A percentile compares a stretch with the other conserved stretches of the same genome.
These are phyloP conservation scores for Antechinus stuartii DNA, from an alignment of 2,113 vertebrate species.

Conservation along the genomic window DNA sequence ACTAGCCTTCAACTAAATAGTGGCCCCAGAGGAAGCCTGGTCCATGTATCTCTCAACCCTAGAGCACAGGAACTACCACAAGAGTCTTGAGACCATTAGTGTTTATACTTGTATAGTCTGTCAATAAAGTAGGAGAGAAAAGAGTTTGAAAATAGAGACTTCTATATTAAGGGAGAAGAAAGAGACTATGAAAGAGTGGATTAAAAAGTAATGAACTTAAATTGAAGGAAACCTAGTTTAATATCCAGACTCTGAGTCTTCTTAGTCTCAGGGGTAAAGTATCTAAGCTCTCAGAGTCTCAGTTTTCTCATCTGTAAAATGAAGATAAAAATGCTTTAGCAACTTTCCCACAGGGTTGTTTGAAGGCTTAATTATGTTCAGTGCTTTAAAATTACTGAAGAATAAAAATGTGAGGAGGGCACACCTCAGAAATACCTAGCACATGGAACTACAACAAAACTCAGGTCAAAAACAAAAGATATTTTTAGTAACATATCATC, in stretches of 20 bases:
- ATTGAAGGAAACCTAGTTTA: neutral
- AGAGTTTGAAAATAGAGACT: neutral
- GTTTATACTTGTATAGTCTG: neutral
- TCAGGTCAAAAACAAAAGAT: neutral
- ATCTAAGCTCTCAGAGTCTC: neutral
- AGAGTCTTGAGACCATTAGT: neutral
- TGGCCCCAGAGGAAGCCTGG: neutral
- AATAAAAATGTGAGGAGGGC: neutral
- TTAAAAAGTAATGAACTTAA: neutral
- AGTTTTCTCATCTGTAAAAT: neutral
- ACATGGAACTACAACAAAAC: neutral
- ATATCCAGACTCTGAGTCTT: neutral
- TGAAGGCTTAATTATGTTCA: neutral
- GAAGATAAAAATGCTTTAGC: neutral
- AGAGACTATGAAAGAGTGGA: neutral
- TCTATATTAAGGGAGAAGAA: neutral
- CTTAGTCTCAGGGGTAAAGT: neutral
- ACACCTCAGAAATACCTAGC: constrained; percentile 28
- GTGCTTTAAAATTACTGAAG: constrained; percentile 33
- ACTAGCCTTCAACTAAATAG: neutral
- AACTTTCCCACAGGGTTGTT: neutral
- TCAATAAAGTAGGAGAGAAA: neutral
- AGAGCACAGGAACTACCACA: neutral
- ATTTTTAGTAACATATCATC: neutral
- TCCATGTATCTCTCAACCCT: neutral